These are phyloP conservation scores for Gonocerus acuteangulatus DNA, from an alignment of 2,888 invertebrate genomes.

Conservation along the genomic window DNA sequence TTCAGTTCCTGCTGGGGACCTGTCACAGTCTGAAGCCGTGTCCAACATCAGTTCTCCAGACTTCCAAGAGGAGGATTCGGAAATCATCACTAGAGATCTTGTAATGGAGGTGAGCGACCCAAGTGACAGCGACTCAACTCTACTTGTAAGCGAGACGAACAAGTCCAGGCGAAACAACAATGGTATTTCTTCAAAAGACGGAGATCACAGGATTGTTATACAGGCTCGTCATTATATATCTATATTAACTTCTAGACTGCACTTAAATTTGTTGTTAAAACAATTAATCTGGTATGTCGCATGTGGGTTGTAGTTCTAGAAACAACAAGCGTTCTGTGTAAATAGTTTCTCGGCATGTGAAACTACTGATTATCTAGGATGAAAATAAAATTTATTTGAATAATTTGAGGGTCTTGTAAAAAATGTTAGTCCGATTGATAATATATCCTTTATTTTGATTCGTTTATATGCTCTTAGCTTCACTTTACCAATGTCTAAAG, in stretches of 20 bases:
- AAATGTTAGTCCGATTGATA: no score
- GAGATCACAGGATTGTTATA: conserved; percentile 67
- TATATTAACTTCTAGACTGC: background rate
- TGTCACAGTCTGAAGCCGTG: conserved; percentile 76
- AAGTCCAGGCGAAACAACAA: conserved; percentile 29
- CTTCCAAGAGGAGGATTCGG: conserved; percentile 78
- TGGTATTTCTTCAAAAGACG: conserved; percentile 18
- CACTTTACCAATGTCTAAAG: no score
- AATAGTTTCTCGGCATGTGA: background rate
- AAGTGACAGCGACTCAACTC: conserved; percentile 81
- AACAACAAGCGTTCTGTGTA: background rate
- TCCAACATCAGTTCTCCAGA: conserved; percentile 86
- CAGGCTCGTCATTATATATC: conserved; percentile 45
- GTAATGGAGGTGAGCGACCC: conserved; percentile 80
- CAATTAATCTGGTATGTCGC: background rate
- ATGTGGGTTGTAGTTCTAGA: background rate
- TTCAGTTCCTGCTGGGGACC: conserved; percentile 40
- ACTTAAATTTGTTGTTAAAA: background rate
- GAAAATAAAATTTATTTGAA: no score
- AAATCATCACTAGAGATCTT: conserved; percentile 68
- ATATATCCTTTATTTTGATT: no score
- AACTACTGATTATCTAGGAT: background rate
- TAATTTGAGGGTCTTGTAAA: no score
- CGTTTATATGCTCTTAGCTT: no score
- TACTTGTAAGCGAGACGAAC: conserved; percentile 57